Evolutionary conservation across 2,113 vertebrate genomes (phyloP).

Genomic region (Petaurus breviceps): DNA sequence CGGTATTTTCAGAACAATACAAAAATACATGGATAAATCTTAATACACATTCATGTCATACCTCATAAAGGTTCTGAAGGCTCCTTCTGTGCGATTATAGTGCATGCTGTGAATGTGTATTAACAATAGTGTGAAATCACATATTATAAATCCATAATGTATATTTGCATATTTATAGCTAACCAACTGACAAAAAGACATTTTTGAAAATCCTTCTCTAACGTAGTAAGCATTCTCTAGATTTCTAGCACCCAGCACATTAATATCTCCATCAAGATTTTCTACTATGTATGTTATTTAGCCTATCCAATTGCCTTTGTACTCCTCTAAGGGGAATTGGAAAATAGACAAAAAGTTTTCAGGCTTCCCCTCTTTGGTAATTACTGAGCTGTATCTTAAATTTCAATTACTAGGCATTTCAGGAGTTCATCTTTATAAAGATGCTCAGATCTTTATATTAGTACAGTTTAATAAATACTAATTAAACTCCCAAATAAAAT

Average conservation of each 20-base stretch:
- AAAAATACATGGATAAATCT: conserved; percentile 58
- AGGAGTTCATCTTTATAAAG: conserved; percentile 33
- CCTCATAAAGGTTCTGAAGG: conserved; percentile 72
- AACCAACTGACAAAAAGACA: conserved; percentile 42
- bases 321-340: conserved; percentile 29
- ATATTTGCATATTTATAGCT: conserved; percentile 60
- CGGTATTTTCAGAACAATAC: conserved; percentile 52
- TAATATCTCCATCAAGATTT: conserved; percentile 50
- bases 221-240: conserved; percentile 29
- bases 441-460: conserved; percentile 58
- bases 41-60: conserved; percentile 77
- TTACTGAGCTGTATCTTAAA: conserved; percentile 54
- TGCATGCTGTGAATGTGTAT: conserved; percentile 71
- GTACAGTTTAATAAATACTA: conserved; percentile 56
- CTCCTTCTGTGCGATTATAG: conserved; percentile 68
- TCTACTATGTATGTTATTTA: conserved; percentile 46
- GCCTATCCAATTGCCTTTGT: conserved; percentile 44
- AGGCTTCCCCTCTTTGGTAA: conserved; percentile 16
- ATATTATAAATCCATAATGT: conserved; percentile 51
- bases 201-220: conserved; percentile 66
- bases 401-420: conserved; percentile 57
- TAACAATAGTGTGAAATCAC: conserved; percentile 70
- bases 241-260: conserved; percentile 59
- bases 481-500: conserved; percentile 75
- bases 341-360: neutral